Evolutionary conservation across 2,888 invertebrate species (phyloP), one percentile per base, ranked within the genome.

Genomic region (Caenorhabditis auriculariae): DNA sequence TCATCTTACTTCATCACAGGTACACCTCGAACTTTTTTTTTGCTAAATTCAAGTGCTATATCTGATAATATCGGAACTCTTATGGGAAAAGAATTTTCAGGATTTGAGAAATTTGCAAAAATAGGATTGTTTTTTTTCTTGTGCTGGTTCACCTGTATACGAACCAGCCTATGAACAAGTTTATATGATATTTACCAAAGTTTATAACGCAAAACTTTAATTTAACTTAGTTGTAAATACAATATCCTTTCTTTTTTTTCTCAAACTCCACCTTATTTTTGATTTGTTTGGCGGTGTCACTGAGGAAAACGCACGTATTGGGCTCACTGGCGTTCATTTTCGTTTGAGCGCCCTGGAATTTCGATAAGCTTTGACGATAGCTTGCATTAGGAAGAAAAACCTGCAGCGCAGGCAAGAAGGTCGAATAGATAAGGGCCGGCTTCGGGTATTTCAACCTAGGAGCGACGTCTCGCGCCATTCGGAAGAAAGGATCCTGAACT

Each of bases 401-500:
- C 24, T 95, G 96, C 45, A 98, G 83, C 0, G 94, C 91, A 0
- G 93, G 94, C 68, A 93, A 89, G 87, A 96, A 94, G 59, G 88
- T 86, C 17, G 72, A 75, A 82, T 93, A 93, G 28, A 91, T 82
- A 41, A 92, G 84, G 4, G 94, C 88, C 52, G 98, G 93, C 83
- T 99, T 92, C 17, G 88, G 88, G 83, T 88, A 86, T 74, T 91
- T 90, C 15, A 99, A 84, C 12, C 89, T 87, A 0, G 95, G 93
- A 0, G 95, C 93, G n/a, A 95, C 94, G 84, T 99, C 98, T 51
- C 98, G 87, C 0, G 93, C 90, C 95, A 99, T 94, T 29, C 98
- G 88, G 84, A 99, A 99, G 84, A 96, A 99, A 0, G 98, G 98
- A 85, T 99, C 98, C 87, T 88, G 37, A 42, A 59, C 35, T 12